These are phyloP conservation scores for Anarhynchus alexandrinus DNA, from an alignment of 2,113 vertebrate genomes.

Conservation along the genomic window DNA sequence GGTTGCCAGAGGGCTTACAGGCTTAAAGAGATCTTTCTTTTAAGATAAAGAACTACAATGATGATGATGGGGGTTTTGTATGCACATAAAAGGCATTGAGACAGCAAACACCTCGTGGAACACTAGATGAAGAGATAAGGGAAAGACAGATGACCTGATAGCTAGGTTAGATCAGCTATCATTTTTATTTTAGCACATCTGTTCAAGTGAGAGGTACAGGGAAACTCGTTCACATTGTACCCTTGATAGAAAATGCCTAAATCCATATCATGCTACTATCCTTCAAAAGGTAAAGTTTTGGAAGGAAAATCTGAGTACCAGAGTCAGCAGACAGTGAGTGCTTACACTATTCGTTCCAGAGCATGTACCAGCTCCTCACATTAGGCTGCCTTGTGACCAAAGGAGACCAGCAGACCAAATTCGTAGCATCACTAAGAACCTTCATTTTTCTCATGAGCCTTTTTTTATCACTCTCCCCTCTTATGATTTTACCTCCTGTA, in stretches of 20 bases:
- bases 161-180: not conserved
- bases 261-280: not conserved
- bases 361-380: not conserved
- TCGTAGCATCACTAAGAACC: not conserved
- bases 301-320: not conserved
- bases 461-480: not conserved
- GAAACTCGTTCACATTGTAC: not conserved
- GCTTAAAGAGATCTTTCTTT: not conserved
- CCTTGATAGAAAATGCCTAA: not conserved
- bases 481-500: not conserved
- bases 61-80: not conserved
- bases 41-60: not conserved
- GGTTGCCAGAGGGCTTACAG: not conserved
- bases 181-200: not conserved
- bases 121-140: not conserved
- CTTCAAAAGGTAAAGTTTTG: not conserved
- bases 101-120: not conserved
- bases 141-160: not conserved
- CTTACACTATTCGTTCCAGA: not conserved
- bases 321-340: not conserved
- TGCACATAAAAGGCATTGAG: not conserved
- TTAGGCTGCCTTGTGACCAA: not conserved
- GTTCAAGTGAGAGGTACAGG: not conserved
- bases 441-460: not conserved
- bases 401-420: not conserved